These are phyloP conservation scores for Lucilia cuprina DNA, from an alignment of 1,140 invertebrate species.

Conservation along the genomic window DNA sequence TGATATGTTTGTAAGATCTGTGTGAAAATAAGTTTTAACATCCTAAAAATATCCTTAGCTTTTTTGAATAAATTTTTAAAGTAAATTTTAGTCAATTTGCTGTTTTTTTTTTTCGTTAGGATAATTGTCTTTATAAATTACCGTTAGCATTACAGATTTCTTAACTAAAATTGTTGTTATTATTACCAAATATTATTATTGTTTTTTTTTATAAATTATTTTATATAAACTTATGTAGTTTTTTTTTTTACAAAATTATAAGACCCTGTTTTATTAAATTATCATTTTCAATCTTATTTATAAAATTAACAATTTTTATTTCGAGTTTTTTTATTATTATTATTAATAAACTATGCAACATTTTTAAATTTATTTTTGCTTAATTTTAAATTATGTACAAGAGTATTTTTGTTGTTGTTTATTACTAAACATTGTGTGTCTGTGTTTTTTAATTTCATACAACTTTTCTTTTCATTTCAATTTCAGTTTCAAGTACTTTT, in stretches of 20 bases:
- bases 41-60: not conserved
- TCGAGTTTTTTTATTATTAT: not conserved
- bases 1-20: no score
- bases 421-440: not conserved
- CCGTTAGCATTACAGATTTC: not conserved
- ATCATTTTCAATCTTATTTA: not conserved
- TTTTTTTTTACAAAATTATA: slow-evolving; percentile 4
- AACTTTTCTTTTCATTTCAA: not conserved
- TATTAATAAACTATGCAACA: not conserved
- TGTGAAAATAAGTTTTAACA: no score
- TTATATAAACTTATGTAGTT: no score
- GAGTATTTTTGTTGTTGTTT: not conserved
- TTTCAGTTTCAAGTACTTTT: not conserved
- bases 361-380: not conserved
- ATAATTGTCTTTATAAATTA: not conserved
- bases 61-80: not conserved
- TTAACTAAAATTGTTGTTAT: not conserved
- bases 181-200: no score
- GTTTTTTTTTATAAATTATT: no score
- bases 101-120: no score
- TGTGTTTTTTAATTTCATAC: not conserved
- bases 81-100: not conserved
- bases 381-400: not conserved
- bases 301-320: not conserved
- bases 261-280: not conserved